Evolutionary conservation across 2,888 invertebrate genomes (phyloP).

Genomic region (Buathra laborator): DNA sequence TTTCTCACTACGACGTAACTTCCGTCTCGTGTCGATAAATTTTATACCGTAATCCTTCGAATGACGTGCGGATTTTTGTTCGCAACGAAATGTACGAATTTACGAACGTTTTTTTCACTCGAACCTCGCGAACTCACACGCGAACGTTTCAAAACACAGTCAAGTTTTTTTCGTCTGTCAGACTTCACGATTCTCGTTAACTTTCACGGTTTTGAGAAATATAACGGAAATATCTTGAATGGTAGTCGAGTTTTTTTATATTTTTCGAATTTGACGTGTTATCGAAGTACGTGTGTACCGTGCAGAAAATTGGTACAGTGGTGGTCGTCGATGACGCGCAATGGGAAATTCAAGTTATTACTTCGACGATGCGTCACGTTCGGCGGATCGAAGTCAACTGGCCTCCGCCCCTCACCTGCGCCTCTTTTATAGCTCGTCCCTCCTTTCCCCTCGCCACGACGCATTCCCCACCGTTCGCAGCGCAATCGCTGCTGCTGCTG

Average conservation of each 20-base stretch:
- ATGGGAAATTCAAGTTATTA: neutral
- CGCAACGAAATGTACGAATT: neutral
- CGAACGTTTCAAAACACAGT: conserved; percentile 7
- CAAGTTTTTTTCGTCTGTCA: neutral
- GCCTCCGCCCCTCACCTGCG: conserved; percentile 83
- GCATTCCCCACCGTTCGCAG: conserved; percentile 72
- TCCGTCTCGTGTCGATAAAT: neutral
- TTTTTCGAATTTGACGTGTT: neutral
- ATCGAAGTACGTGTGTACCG: conserved; percentile 6
- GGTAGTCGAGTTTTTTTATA: neutral
- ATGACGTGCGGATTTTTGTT: neutral
- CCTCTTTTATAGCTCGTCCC: conserved; percentile 78
- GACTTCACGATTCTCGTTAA: neutral
- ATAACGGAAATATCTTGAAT: neutral
- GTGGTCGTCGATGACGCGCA: conserved; percentile 22
- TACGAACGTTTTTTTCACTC: conserved; percentile 30
- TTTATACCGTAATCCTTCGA: neutral
- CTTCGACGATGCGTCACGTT: conserved; percentile 49
- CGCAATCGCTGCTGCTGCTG: conserved; percentile 79
- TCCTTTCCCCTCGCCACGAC: conserved; percentile 72
- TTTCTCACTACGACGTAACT: conserved; percentile 7
- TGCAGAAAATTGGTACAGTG: neutral
- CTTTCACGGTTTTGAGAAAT: neutral
- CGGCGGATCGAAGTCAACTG: conserved; percentile 81
- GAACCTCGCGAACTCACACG: conserved; percentile 28